phyloP scores from a whole-genome alignment of 2,797 vertebrate species.

The Micrastur ruficollis region DNA sequence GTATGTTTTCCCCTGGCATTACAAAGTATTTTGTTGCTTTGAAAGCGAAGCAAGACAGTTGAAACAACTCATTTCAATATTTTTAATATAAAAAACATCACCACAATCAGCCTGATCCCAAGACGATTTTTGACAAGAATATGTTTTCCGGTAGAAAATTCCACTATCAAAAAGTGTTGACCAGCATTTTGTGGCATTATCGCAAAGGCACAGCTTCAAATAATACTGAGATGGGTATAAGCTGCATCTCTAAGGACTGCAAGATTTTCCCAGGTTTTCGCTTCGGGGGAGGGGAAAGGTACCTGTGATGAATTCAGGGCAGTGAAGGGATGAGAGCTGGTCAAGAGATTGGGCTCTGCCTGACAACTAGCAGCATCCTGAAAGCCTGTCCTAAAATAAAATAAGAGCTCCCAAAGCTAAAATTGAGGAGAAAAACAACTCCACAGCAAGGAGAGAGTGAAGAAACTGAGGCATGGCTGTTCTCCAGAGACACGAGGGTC shows the following conservation, averaged over 20 bases:
- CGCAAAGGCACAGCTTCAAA: not conserved
- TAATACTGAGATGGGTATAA: not conserved
- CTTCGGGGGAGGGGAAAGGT: rapidly evolving
- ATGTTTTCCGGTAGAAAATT: not conserved
- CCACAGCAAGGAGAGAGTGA: not conserved
- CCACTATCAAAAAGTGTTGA: not conserved
- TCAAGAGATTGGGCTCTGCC: not conserved
- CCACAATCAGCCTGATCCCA: not conserved
- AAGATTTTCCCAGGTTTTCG: not conserved
- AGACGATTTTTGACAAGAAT: not conserved
- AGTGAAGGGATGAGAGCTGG: not conserved
- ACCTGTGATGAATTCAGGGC: not conserved
- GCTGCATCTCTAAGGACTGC: rapidly evolving
- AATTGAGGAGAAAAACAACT: not conserved
- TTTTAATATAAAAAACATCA: not conserved
- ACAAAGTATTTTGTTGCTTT: not conserved
- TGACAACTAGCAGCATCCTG: not conserved
- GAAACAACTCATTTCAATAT: not conserved
- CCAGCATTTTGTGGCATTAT: not conserved
- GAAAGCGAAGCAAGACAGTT: not conserved
- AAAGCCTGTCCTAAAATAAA: not conserved
- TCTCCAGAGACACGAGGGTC: not conserved
- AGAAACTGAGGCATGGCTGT: not conserved
- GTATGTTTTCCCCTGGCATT: not conserved
- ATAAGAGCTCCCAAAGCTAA: not conserved